Base-by-base conservation (phyloP, 2,888 invertebrate species). In the Brachypalpus laphriformis region DNA sequence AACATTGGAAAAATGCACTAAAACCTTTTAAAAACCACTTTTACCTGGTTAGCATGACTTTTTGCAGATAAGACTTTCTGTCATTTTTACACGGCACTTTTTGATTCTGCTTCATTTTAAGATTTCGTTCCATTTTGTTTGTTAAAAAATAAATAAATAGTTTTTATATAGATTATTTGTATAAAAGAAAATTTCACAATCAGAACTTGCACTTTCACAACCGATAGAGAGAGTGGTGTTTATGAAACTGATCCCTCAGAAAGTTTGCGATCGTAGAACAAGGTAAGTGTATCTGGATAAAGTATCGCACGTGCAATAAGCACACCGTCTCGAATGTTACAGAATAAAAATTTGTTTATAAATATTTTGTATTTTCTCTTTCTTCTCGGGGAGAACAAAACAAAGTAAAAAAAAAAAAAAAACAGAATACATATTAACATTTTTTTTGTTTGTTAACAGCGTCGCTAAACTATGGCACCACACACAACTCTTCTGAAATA, bases 41-140 rank as follows among this genome's bases (percentile, higher is more conserved):
- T 90, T 90, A 92, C 92, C 92, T 92, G 87, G 92, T 91, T 82
- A 92, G 87, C 90, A 91, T 91, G 78, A 91, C 91, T 88, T 91
- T 90, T 87, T 92, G 92, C 87, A 92, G 89, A 87, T 90, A 90
- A 20, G 91, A 88, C 88, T 91, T 92, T 49, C 92, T 90, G 89
- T 92, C 92, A 88, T 92, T 92, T 89, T 92, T 92, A 87, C 91
- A 91, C 31, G 91, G 91, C 80, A 88, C 87, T 87, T 91, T 91
- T 59, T 89, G 88, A 81, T 88, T 89, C 47, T 89, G 89, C 68
- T 90, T 90, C 87, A 90, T 87, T 81, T 89, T 89, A 75, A 91
- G 80, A 40, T 89, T 88, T 87, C 90, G 89, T 78, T 91, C 91
- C 90, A 91, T 91, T 57, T 63, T 63, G 8, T 11, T 28, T 1